Evolutionary conservation across 2,888 invertebrate species (phyloP), one percentile per base, ranked within the genome.

Genomic region (Cyrtodaria siliqua): DNA sequence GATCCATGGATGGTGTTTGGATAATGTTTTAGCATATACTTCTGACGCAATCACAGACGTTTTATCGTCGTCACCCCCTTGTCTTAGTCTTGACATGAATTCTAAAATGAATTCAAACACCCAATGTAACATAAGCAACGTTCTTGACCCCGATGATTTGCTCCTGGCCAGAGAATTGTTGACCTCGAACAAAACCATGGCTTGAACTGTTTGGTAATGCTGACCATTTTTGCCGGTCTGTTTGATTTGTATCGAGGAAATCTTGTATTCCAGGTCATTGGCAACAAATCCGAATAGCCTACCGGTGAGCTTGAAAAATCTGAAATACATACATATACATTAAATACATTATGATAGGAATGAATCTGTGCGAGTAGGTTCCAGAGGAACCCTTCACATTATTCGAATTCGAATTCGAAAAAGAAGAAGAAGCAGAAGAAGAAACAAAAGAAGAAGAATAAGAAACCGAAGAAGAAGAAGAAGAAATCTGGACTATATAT

Each of bases 221-320:
- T 83, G 79, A 2, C 82, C 74, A 6, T 83, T 79, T 6, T 87
- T 75, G 8, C 86, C 79, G 8, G 82, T 92, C n/a, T 95, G 90
- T 73, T 96, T 94, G 2, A 94, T 94, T 72, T 95, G 95, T 81
- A 98, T 94, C 63, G 97, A 95, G 88, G 96, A 96, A 67, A 98
- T 96, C 95, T 99, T 99, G 81, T 95, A 95, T 84, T 95, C 96
- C 12, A 99, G 95, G 93, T 99, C 99, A 74, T 95, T 96, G 82
- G 97, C 97, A 4, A 99, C 98, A 93, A 98, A 98, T 6, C 96
- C 95, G 92, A 99, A 98, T 33, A 98, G 95, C 78, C 96, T 95
- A 4, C 99, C 98, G 94, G 98, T 96, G 67, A 97, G 94, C 84
- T 96, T 95, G 89, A 98, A 96, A 94, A 98, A 98, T 93, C 98